These are phyloP conservation scores for Stichodactyla mertensii DNA, from an alignment of 64 coral and sea anemone genomes.

Conservation along the genomic window DNA sequence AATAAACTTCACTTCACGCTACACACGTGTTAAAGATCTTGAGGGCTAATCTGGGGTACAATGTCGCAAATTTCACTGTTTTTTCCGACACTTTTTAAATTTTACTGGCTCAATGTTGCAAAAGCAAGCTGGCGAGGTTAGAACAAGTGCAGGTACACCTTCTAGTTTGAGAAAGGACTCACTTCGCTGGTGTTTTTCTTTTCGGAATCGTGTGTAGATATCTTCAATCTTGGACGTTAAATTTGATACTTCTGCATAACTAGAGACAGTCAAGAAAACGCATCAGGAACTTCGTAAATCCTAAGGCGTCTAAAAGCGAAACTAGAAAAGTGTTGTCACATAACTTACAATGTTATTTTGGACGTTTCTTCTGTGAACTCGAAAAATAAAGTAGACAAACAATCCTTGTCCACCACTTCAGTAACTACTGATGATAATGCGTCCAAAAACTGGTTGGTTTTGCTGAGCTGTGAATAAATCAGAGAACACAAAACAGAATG, in stretches of 20 bases:
- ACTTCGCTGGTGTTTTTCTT: conserved; percentile 71
- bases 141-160: too few species aligned
- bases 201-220: conserved; percentile 55
- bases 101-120: too few species aligned
- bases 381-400: neutral
- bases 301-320: neutral
- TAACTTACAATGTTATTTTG: neutral
- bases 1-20: neutral
- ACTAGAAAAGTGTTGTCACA: neutral
- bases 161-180: neutral
- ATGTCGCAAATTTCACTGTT: too few species aligned
- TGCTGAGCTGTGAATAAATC: neutral
- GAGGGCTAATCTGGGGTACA: too few species aligned
- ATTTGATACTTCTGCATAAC: conserved; percentile 47
- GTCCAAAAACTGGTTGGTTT: neutral
- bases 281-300: neutral
- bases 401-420: neutral
- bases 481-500: neutral
- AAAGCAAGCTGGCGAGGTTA: too few species aligned
- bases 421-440: neutral
- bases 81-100: too few species aligned
- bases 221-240: conserved; percentile 48
- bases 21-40: too few species aligned
- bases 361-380: neutral
- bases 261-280: neutral